These are phyloP conservation scores for Crotalus tigris DNA, from an alignment of 2,113 vertebrate species.

Conservation along the genomic window DNA sequence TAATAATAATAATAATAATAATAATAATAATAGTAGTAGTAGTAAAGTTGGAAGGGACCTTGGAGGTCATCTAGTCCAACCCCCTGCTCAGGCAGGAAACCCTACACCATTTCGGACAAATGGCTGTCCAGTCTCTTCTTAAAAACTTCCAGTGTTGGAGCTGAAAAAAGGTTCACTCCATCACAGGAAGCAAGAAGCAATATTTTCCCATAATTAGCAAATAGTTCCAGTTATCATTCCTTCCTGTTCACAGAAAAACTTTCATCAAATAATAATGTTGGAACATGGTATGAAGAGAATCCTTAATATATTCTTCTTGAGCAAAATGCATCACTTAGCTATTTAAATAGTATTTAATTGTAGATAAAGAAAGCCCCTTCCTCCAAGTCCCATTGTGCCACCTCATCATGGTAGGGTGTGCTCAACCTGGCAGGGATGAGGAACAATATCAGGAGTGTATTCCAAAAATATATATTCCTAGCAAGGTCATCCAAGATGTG, in stretches of 20 bases:
- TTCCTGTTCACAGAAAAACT: background rate
- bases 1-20: too few species aligned
- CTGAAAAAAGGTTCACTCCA: conserved; percentile 37
- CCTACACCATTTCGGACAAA: too few species aligned
- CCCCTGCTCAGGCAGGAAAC: too few species aligned
- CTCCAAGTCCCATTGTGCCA: background rate
- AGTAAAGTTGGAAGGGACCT: too few species aligned
- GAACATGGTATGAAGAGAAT: background rate
- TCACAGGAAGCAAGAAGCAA: conserved; percentile 40
- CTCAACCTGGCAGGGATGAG: too few species aligned
- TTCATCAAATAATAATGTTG: background rate
- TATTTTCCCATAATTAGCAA: conserved; percentile 14
- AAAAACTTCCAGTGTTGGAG: too few species aligned
- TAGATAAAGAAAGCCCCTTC: background rate
- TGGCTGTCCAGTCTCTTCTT: too few species aligned
- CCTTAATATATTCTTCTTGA: background rate
- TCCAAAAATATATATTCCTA: too few species aligned
- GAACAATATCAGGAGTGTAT: too few species aligned
- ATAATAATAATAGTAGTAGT: too few species aligned
- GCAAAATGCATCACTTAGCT: background rate
- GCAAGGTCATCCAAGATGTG: too few species aligned
- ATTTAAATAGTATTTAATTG: background rate
- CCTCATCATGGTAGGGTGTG: background rate
- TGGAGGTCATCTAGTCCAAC: too few species aligned
- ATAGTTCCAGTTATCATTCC: conserved; percentile 37